A percentile compares a stretch with the other conserved stretches of the same genome.
phyloP scores from a whole-genome alignment of 2,113 vertebrate genomes.

The Trichomycterus rosablanca region DNA sequence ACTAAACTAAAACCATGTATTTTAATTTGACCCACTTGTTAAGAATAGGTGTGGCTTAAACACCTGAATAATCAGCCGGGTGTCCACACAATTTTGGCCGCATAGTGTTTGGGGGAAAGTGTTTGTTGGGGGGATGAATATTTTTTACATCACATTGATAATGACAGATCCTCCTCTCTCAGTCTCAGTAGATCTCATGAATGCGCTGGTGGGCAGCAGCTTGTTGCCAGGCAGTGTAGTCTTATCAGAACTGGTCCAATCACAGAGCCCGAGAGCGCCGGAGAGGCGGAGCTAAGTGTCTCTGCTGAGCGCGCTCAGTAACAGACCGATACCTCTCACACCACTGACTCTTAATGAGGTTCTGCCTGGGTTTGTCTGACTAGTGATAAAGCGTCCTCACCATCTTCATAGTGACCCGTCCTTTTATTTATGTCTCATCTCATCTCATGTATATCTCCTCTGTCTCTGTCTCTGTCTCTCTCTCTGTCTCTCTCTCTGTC shows the following conservation, averaged over 20 bases:
- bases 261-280: conserved; percentile 17
- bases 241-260: conserved; percentile 32
- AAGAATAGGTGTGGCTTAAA: too few relatives aligned
- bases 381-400: too few relatives aligned
- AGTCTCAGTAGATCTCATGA: conserved; percentile 42
- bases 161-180: neutral
- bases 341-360: conserved; percentile 37
- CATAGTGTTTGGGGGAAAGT: too few relatives aligned
- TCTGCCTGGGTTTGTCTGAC: conserved; percentile 19
- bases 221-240: conserved; percentile 64
- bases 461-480: conserved; percentile 29
- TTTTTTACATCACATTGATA: conserved; percentile 20
- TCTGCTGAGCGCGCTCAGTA: conserved; percentile 29
- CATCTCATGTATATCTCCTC: too few relatives aligned
- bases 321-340: too few relatives aligned
- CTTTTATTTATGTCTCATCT: conserved; percentile 35
- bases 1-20: too few relatives aligned
- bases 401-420: conserved; percentile 23
- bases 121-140: too few relatives aligned
- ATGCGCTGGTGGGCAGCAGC: conserved; percentile 38
- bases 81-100: too few relatives aligned
- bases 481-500: conserved; percentile 7
- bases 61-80: too few relatives aligned
- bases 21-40: too few relatives aligned
- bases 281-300: conserved; percentile 29